phyloP scores from a whole-genome alignment of 2,113 vertebrate species.

The Pachycephala philippinensis region DNA sequence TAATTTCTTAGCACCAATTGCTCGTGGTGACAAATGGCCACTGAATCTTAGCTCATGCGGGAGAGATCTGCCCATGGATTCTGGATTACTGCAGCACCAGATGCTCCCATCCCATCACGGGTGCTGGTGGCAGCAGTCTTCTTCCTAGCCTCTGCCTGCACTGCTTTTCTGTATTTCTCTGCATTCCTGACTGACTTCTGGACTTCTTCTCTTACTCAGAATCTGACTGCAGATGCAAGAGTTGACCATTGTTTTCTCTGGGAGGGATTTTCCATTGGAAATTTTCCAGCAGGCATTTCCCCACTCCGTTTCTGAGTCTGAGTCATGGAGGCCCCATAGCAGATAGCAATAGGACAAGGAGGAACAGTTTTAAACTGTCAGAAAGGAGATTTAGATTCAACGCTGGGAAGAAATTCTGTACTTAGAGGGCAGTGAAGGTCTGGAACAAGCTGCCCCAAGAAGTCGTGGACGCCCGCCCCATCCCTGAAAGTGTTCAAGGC shows the following conservation, averaged over 20 bases:
- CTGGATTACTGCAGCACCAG: background rate
- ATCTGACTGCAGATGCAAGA: background rate
- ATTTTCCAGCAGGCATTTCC: background rate
- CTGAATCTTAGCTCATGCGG: background rate
- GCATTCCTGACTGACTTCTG: background rate
- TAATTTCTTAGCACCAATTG: background rate
- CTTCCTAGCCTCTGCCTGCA: background rate
- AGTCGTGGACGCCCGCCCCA: too few species aligned
- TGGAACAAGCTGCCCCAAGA: background rate
- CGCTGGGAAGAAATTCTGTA: background rate
- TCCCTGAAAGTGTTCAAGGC: background rate
- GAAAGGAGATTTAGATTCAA: background rate
- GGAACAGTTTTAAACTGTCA: background rate
- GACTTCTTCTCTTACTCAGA: background rate
- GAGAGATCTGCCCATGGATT: background rate
- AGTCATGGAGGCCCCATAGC: background rate
- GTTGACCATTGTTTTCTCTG: background rate
- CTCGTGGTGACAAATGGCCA: background rate
- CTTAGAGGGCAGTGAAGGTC: background rate
- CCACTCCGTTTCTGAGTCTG: background rate
- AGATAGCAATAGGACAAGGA: background rate
- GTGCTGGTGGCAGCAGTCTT: background rate
- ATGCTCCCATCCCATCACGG: accelerated
- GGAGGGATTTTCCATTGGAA: background rate
- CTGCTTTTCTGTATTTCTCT: background rate